Conservation (phyloP, 2,797 vertebrate species). For the Microctenopoma steveboyesi region DNA sequence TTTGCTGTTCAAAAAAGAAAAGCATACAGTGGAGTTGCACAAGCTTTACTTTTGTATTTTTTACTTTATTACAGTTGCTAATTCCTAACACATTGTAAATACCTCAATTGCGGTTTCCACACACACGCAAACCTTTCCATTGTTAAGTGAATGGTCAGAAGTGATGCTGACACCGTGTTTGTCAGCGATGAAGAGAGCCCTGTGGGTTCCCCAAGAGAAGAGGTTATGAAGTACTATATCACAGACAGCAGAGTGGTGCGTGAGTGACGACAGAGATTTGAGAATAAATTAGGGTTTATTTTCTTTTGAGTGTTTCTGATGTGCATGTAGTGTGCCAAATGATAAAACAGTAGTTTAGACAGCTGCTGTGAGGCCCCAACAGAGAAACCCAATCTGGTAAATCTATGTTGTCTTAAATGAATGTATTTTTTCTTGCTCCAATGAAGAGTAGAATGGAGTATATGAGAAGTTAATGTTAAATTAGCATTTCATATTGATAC, state of each 20-base stretch:
- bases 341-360: neutral
- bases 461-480: no score
- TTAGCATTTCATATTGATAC: no score
- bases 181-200: slow-evolving; percentile 78
- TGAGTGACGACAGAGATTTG: neutral
- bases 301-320: neutral
- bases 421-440: no score
- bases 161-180: slow-evolving; percentile 83
- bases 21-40: neutral
- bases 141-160: slow-evolving; percentile 41
- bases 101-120: slow-evolving; percentile 57
- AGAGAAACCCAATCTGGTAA: no score
- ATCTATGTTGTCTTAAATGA: no score
- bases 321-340: neutral
- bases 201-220: slow-evolving; percentile 56
- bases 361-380: neutral
- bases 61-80: no score
- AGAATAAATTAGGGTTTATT: neutral
- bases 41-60: neutral
- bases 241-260: neutral
- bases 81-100: neutral
- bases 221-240: neutral
- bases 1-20: neutral
- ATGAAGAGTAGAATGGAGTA: no score
- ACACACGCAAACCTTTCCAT: slow-evolving; percentile 73